Conservation (phyloP, 2,888 invertebrate species). For the Molanna angustata region DNA sequence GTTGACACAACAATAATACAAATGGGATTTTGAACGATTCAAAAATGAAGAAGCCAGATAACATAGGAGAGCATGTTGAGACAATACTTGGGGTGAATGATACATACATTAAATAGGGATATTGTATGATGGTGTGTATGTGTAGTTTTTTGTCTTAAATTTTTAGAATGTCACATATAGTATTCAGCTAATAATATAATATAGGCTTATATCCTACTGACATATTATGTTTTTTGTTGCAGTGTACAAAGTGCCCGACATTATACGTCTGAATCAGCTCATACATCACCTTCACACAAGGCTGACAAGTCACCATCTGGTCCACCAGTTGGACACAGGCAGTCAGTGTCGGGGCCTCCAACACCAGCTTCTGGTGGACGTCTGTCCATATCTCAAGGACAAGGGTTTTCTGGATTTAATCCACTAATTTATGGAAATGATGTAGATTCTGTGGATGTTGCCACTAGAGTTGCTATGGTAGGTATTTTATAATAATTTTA, state of each 20-base stretch:
- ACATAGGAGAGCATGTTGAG: too few relatives aligned
- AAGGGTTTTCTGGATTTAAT: conserved; percentile 63
- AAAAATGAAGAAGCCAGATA: too few relatives aligned
- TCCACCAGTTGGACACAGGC: conserved; percentile 33
- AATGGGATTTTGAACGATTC: too few relatives aligned
- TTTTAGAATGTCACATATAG: too few relatives aligned
- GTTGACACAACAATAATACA: too few relatives aligned
- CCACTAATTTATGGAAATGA: conserved; percentile 92
- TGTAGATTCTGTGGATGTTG: conserved; percentile 97
- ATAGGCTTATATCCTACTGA: too few relatives aligned
- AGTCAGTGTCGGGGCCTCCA: conserved; percentile 47
- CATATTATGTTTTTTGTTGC: conserved; percentile 4
- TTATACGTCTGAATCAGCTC: conserved; percentile 25
- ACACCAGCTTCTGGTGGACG: conserved; percentile 44
- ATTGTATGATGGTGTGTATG: too few relatives aligned
- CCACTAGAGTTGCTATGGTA: conserved; percentile 96
- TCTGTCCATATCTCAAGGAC: conserved; percentile 51
- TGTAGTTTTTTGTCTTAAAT: too few relatives aligned
- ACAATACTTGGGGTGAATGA: too few relatives aligned
- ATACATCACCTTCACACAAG: conserved; percentile 29
- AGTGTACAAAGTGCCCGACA: conserved; percentile 31
- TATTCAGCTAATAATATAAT: too few relatives aligned
- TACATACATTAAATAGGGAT: too few relatives aligned
- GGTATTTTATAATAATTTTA: too few relatives aligned
- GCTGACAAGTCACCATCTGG: conserved; percentile 37